phyloP scores from a whole-genome alignment of 2,113 vertebrate species.

The Syrrhaptes paradoxus region DNA sequence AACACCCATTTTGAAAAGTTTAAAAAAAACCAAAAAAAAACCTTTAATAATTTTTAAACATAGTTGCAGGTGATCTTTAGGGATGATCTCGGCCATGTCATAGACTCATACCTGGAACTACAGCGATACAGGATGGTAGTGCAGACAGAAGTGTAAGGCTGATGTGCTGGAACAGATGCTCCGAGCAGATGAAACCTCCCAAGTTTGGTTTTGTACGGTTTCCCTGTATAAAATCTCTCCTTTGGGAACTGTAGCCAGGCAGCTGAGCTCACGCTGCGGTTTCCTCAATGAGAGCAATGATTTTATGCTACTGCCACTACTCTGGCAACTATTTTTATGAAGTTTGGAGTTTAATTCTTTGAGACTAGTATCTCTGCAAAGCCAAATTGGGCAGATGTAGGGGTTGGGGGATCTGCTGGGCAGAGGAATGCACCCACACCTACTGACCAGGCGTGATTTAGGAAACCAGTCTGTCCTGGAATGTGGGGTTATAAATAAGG shows the following conservation, averaged over 20 bases:
- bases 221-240: not conserved
- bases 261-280: not conserved
- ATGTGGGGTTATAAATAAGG: constrained; percentile 4
- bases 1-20: not conserved
- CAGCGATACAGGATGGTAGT: not conserved
- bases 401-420: not conserved
- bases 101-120: not conserved
- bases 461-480: not conserved
- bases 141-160: not conserved
- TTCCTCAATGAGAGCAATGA: not conserved
- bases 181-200: not conserved
- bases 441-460: not conserved
- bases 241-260: not conserved
- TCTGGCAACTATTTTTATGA: not conserved
- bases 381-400: not conserved
- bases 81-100: not conserved
- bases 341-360: not conserved
- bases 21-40: not conserved
- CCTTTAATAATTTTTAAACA: not conserved
- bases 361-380: not conserved
- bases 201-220: not conserved
- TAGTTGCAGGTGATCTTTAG: not conserved
- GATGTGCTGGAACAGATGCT: not conserved
- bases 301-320: not conserved
- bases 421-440: not conserved